Percentiles rank a stretch among this genome's conserved stretches.
phyloP scores from a whole-genome alignment of 2,888 invertebrate species.

The Petrolisthes cinctipes region DNA sequence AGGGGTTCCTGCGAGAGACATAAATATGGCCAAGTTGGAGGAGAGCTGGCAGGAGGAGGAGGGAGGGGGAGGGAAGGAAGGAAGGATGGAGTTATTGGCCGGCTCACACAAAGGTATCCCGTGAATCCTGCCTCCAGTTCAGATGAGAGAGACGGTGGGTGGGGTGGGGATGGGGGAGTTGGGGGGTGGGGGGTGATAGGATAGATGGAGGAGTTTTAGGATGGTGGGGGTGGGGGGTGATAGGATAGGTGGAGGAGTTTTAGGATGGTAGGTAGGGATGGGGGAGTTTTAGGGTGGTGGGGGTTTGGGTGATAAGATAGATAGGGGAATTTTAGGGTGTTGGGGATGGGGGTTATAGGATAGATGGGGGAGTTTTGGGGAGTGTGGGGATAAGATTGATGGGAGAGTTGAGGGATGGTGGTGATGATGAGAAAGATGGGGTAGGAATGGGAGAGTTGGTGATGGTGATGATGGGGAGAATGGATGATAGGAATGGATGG shows the following conservation, averaged over 20 bases:
- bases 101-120: constrained; percentile 24
- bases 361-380: background rate
- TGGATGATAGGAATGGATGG: no score
- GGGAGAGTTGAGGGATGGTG: background rate
- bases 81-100: constrained; percentile 15
- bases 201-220: background rate
- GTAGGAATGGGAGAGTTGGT: no score
- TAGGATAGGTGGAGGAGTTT: background rate
- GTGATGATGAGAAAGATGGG: no score
- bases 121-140: constrained; percentile 3
- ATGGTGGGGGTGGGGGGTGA: background rate
- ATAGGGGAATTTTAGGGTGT: background rate
- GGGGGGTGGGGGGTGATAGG: background rate
- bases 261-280: background rate
- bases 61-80: constrained; percentile 11
- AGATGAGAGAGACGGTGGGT: background rate
- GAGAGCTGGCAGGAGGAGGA: background rate
- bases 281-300: background rate
- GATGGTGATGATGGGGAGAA: no score
- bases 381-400: background rate
- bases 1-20: constrained; percentile 19
- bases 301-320: background rate
- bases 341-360: background rate
- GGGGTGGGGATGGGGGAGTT: background rate
- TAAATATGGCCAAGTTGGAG: constrained; percentile 17